Base-by-base conservation (phyloP, 2,113 vertebrate genomes). In the Scomber japonicus region DNA sequence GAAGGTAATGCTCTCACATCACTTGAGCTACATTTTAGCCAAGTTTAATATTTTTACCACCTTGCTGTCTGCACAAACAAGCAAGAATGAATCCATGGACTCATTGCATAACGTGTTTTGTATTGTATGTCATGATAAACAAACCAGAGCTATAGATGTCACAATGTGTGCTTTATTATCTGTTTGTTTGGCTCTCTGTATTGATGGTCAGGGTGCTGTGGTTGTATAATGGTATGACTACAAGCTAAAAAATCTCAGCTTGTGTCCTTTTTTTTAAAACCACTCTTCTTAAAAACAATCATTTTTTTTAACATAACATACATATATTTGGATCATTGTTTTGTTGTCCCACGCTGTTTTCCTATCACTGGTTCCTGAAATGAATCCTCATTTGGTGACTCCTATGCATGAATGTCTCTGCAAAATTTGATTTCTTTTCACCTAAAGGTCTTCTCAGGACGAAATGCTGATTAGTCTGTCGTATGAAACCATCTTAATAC, bases 181-280 rank as follows among this genome's bases (percentile, higher is more conserved):
- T 64, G 46, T 73, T 12, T 48, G 53, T 57, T 8, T 75, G 19
- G 6, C 15, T 80, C 17, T 63, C 9, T 62, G 57, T 54, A 15
- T 14, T 48, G 49, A 64, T 13, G 24, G 24, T 27, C 24, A 27
- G 24, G 24, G 24, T 27, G 24, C 16, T 17, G 12, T 40, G 40
- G 40, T 11, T 11, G 1, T 19, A 27, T 27, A 35, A 24, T 53
- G 19, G 30, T 78, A 57, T 64, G 59, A 51, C 82, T 44, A 0
- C 27, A 17, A 57, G 79, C 35, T 44, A 40, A 40, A 44, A 13
- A 17, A 3, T 16, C 67, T 2, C 50, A 31, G 2, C 68, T 31
- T 69, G 69, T 84, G 83, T 84, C 49, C 66, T 44, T 35, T 21
- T 54, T 64, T 21, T 48, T 56, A 27, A 0, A 64, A 15, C 50